Conservation (phyloP, 1,140 invertebrate species). For the Leptestheria dahalacensis region DNA sequence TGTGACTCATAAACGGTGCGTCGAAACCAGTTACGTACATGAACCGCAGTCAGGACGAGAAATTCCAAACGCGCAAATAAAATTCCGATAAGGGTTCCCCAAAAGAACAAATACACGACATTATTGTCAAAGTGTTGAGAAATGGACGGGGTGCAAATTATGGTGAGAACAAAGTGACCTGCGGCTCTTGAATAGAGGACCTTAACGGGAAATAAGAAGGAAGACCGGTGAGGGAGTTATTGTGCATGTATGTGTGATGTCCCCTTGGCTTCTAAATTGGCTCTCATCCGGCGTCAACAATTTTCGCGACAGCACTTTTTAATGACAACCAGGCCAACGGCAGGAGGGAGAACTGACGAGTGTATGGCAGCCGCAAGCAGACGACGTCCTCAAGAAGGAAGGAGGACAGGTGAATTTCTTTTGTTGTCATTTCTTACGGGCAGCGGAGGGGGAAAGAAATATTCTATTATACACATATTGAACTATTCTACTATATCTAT, state of each 20-base stretch:
- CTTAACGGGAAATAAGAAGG: not conserved
- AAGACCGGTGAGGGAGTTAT: not conserved
- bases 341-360: not conserved
- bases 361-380: not conserved
- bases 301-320: not conserved
- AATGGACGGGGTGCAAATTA: no score
- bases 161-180: not conserved
- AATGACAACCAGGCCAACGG: not conserved
- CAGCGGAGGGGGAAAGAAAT: not conserved
- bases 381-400: not conserved
- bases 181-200: not conserved
- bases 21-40: no score
- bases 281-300: not conserved
- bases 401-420: not conserved
- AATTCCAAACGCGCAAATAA: no score
- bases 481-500: not conserved
- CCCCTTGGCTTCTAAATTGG: no score
- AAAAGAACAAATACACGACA: no score
- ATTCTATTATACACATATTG: not conserved
- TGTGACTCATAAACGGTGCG: no score
- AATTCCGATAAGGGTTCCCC: no score
- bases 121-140: no score
- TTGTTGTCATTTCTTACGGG: not conserved
- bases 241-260: no score
- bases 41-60: no score